Evolutionary conservation across 2,113 vertebrate genomes (phyloP), one percentile per base, ranked within the genome.

Genomic region (Ochotona princeps): DNA sequence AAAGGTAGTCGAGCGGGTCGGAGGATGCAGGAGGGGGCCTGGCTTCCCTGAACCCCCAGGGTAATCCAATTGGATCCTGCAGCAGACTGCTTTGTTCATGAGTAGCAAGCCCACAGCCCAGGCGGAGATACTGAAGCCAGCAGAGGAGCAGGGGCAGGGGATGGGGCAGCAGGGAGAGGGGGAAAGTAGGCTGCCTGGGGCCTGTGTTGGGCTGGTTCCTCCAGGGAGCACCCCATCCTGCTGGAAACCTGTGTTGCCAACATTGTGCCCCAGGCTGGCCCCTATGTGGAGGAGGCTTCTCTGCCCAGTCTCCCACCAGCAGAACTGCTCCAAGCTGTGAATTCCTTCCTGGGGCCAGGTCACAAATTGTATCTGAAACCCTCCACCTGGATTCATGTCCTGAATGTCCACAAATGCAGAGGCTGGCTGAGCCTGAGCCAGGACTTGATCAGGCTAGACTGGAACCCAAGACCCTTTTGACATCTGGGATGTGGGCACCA

Each of bases 81-180:
- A 11, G 63, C 81, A 61, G 47, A 78, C 0, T 60, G 57, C 72
- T 67, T 9, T 25, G 70, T 78, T 54, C 26, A 6, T 8, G 13
- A 75, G 4, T 18, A 13, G 32, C 66, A 63, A 20, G n/a, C 63
- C 70, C 18, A 8, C 3, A 1, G 14, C n/a, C 6, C 32, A 30
- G 35, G 61, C 0, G 10, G 20, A 44, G 47, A 1, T 2, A 2
- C 74, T 0, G 2, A 65, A 83, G n/a, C 82, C 82, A 78, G 49
- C 30, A 14, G 80, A 35, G 44, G 23, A 10, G 72, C 20, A 12
- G 66, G 28, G 51, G n/a, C 5, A 23, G 20, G 30, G 51, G 76
- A n/a, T n/a, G 32, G 7, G 57, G n/a, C 6, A 2, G 5, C 28
- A n/a, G 0, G 1, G 69, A 70, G 21, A 18, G 30, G 23, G 63